Evolutionary conservation across 1,140 invertebrate species (phyloP).

Genomic region (Brachionus rotundiformis): DNA sequence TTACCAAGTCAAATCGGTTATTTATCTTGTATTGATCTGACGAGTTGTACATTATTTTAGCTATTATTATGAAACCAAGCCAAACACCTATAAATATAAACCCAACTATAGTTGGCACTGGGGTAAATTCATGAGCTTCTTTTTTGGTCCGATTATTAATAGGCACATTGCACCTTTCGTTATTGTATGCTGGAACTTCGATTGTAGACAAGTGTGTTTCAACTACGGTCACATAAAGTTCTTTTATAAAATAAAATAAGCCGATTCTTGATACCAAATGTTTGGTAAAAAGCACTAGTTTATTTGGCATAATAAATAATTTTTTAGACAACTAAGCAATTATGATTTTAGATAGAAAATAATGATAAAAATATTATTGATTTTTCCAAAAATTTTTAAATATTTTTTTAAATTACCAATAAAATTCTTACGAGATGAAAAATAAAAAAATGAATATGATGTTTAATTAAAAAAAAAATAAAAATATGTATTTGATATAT

Average conservation of each 20-base stretch:
- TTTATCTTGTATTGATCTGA: slow-evolving; percentile 37
- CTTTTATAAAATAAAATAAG: not conserved
- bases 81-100: slow-evolving; percentile 23
- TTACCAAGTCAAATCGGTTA: slow-evolving; percentile 46
- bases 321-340: not conserved
- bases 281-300: not conserved
- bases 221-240: not conserved
- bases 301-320: not conserved
- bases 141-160: slow-evolving; percentile 30
- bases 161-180: slow-evolving; percentile 29
- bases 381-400: not conserved
- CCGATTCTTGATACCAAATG: not conserved
- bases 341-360: not conserved
- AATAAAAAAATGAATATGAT: not conserved
- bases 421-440: too few species aligned
- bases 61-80: slow-evolving; percentile 22
- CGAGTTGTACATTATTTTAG: slow-evolving; percentile 45
- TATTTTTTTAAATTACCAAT: not conserved
- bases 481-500: not conserved
- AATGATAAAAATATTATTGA: slow-evolving; percentile 23
- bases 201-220: not conserved
- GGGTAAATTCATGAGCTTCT: slow-evolving; percentile 11
- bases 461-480: too few species aligned
- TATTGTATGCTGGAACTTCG: slow-evolving; percentile 27
- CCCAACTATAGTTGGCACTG: slow-evolving; percentile 32